Base-by-base conservation (phyloP, 2,888 invertebrate species). In the Cartodere bifasciata region DNA sequence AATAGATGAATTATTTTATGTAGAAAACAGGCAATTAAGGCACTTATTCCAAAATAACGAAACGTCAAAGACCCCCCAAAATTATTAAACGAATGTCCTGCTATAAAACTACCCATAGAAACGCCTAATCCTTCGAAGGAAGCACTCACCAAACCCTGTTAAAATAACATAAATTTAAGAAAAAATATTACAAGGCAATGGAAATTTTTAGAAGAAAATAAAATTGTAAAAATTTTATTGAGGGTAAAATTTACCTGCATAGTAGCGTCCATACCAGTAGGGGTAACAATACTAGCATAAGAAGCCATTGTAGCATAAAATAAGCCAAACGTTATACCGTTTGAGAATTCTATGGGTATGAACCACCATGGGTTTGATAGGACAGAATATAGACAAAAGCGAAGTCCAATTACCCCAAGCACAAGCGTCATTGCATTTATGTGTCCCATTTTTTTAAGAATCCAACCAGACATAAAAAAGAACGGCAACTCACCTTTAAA, bases 401-500 rank as follows among this genome's bases (percentile, higher is more conserved):
- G 71, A 1, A 85, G 55, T 1, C 85, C 84, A 52, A 85, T 84
- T 0, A 76, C 77, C 28, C 82, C 63, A 21, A 90, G 64, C 2
- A 90, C 84, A 31, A 91, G 50, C 31, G 80, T 81, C 79, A 94
- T 84, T 42, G 83, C 75, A 50, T 82, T 72, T 1, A 80, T 63
- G 49, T 90, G 87, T 0, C 88, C 88, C 2, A 92, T 62, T 52
- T 72, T 76, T 42, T 77, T 76, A 3, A 90, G 64, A 24, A 90
- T 73, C 56, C 68, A 65, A 9, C 82, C 83, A 13, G 88, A 87
- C 3, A 85, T 57, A 52, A 88, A 86, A 58, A 90, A 79, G 49
- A 88, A 84, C 0, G 88, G 88, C 45, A 88, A 63, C 56, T 90
- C 90, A 2, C 88, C n/a, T n/a, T n/a, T n/a, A n/a, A n/a, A n/a